Conservation (phyloP, 2,888 invertebrate genomes). For the Leucozona laternaria region DNA sequence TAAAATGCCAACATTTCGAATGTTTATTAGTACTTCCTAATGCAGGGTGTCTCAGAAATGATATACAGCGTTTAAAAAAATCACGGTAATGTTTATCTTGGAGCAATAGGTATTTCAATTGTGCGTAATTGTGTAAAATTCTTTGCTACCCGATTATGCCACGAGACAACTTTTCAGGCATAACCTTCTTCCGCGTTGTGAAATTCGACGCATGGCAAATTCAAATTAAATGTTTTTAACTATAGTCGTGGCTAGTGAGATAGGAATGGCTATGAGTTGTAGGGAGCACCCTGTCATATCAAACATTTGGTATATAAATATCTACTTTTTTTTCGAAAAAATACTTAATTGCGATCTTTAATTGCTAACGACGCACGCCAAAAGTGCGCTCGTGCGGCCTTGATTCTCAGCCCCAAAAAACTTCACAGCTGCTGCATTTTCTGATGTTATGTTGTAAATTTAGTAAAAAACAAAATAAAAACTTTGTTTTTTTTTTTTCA, state of each 20-base stretch:
- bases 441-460: background rate
- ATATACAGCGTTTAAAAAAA: background rate
- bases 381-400: slow-evolving; percentile 34
- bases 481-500: background rate
- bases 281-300: background rate
- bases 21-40: background rate
- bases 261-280: too few relatives aligned
- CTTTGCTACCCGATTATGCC: too few relatives aligned
- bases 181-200: too few relatives aligned
- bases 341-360: background rate
- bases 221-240: too few relatives aligned
- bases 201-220: too few relatives aligned
- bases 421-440: background rate
- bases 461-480: background rate
- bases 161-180: too few relatives aligned
- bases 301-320: background rate
- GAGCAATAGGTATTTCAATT: too few relatives aligned
- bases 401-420: background rate
- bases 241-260: too few relatives aligned
- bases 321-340: background rate
- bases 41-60: background rate
- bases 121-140: too few relatives aligned
- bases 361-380: slow-evolving; percentile 5
- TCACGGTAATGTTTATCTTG: too few relatives aligned
- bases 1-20: background rate